Conservation (phyloP, 2,113 vertebrate genomes). For the Lagopus muta region DNA sequence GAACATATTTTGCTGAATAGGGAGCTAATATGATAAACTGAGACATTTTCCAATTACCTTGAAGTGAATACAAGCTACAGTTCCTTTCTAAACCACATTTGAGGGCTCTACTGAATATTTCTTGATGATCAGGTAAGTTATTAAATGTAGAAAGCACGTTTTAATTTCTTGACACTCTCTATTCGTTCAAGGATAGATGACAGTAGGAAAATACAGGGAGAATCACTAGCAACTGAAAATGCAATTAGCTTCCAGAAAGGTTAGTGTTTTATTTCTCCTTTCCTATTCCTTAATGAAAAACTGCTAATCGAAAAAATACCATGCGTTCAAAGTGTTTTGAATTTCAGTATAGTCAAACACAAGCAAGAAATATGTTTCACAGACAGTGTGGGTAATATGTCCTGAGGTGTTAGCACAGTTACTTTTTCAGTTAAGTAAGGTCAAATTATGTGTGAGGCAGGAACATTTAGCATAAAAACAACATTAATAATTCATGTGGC, state of each 20-base stretch:
- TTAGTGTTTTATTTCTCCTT: background rate
- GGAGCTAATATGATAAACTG: background rate
- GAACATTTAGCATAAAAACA: constrained; percentile 67
- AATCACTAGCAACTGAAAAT: background rate
- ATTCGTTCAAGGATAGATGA: background rate
- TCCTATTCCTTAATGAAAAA: background rate
- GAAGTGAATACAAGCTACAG: background rate
- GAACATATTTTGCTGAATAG: constrained; percentile 20
- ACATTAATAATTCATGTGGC: constrained; percentile 63
- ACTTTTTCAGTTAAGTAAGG: constrained; percentile 29
- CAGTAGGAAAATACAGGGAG: background rate
- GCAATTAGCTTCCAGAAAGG: constrained; percentile 12
- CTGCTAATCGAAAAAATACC: background rate
- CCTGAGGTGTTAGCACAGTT: constrained; percentile 38
- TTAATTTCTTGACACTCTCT: background rate
- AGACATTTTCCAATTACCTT: constrained; percentile 31
- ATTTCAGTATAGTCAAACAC: constrained; percentile 11
- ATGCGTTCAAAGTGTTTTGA: background rate
- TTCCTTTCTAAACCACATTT: background rate
- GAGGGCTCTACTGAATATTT: background rate
- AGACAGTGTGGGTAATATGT: background rate
- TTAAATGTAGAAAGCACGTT: background rate
- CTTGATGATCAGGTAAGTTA: background rate
- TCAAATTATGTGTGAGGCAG: constrained; percentile 50
- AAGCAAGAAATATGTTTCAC: constrained; percentile 9